Evolutionary conservation across 1,140 invertebrate species (phyloP).

Genomic region (Aphidius gifuensis): DNA sequence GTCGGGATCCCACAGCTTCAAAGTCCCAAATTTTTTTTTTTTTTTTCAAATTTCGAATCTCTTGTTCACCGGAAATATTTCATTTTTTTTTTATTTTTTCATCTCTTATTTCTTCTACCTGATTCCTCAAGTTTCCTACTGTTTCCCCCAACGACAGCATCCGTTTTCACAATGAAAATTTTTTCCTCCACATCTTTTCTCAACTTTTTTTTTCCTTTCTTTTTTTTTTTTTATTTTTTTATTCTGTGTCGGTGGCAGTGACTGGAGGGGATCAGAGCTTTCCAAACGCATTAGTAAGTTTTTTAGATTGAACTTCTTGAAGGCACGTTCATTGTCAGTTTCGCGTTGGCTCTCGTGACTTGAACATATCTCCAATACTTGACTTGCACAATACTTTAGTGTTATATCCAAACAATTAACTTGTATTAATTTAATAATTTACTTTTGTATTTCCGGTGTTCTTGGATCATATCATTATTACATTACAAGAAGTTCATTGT

Average conservation of each 20-base stretch:
- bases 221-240: slow-evolving; percentile 25
- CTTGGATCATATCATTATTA: too few relatives aligned
- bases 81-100: too few relatives aligned
- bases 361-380: neutral
- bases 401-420: too few relatives aligned
- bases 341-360: slow-evolving; percentile 9
- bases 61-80: too few relatives aligned
- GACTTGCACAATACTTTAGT: too few relatives aligned
- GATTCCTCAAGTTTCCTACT: too few relatives aligned
- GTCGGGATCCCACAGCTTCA: too few relatives aligned
- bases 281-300: slow-evolving; percentile 5
- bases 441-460: neutral
- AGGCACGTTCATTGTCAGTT: slow-evolving; percentile 11
- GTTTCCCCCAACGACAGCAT: too few relatives aligned
- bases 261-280: slow-evolving; percentile 26
- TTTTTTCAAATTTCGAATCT: too few relatives aligned
- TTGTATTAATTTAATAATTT: neutral
- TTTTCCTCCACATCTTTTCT: slow-evolving; percentile 3
- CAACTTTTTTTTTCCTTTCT: neutral
- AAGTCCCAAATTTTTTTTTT: too few relatives aligned
- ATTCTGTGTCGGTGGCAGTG: slow-evolving; percentile 24
- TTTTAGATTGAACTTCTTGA: slow-evolving; percentile 1
- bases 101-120: too few relatives aligned
- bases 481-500: too few relatives aligned
- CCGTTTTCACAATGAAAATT: neutral